phyloP scores from a whole-genome alignment of 2,888 invertebrate genomes.

The Bombylius discolor region DNA sequence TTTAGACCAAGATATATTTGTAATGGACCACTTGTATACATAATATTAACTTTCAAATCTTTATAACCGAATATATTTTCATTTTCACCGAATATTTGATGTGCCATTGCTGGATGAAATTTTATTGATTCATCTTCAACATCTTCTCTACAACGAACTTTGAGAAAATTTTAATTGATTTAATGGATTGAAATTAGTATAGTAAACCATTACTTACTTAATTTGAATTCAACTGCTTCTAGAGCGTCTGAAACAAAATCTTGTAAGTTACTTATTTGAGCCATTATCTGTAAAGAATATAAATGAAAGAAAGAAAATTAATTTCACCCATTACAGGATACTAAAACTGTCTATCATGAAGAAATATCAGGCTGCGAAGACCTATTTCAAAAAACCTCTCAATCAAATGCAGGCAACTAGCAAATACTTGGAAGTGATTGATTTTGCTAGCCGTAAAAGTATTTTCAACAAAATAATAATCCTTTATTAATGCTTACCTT shows the following conservation, averaged over 20 bases:
- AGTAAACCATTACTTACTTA: conserved; percentile 23
- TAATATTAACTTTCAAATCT: conserved; percentile 62
- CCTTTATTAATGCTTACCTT: too few relatives aligned
- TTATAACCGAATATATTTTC: conserved; percentile 93
- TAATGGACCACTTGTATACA: conserved; percentile 68
- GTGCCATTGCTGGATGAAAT: conserved; percentile 78
- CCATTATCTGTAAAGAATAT: not conserved
- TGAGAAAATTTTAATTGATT: not conserved
- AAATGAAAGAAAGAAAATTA: too few relatives aligned
- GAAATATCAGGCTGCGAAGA: too few relatives aligned
- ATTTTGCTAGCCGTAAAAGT: too few relatives aligned
- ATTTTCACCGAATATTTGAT: conserved; percentile 83
- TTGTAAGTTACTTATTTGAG: conserved; percentile 25
- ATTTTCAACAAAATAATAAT: too few relatives aligned
- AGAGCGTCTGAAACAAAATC: conserved; percentile 29
- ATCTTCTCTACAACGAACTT: conserved; percentile 50
- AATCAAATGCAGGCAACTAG: too few relatives aligned
- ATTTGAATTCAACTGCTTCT: conserved; percentile 32
- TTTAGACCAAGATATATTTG: conserved; percentile 67
- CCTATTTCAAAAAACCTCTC: too few relatives aligned
- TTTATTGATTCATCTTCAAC: conserved; percentile 48
- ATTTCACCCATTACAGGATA: too few relatives aligned
- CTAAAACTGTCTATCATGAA: too few relatives aligned
- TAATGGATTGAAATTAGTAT: too few relatives aligned
- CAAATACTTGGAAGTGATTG: too few relatives aligned